Evolutionary conservation across 2,113 vertebrate species (phyloP).

Genomic region (Pagrus major): DNA sequence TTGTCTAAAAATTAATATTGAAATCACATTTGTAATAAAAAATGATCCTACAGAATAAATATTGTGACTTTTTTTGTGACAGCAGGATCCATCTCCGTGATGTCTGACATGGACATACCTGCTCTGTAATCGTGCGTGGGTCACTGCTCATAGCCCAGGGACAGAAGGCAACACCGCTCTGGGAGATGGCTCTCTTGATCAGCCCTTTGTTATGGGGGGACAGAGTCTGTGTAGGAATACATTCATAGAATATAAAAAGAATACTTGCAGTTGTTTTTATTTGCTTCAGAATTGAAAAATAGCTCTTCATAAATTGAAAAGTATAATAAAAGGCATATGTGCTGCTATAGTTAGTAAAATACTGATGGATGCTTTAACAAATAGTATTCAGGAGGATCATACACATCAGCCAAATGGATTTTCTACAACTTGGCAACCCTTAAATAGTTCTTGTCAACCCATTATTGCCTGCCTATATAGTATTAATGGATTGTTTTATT

Average conservation of each 20-base stretch:
- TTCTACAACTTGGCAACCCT: too few species aligned
- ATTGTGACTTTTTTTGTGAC: background rate
- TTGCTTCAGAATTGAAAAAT: background rate
- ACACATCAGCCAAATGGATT: background rate
- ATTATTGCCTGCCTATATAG: background rate
- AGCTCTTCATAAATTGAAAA: too few species aligned
- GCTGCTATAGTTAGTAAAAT: background rate
- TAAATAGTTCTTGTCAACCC: background rate
- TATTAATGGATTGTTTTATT: background rate
- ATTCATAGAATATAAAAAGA: background rate
- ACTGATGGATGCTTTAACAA: background rate
- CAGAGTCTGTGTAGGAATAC: constrained; percentile 78
- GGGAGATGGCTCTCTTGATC: constrained; percentile 89
- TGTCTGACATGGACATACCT: constrained; percentile 67
- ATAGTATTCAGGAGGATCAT: background rate
- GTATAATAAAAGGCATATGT: too few species aligned
- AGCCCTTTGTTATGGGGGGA: constrained; percentile 89
- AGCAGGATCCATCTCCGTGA: background rate
- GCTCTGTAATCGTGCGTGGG: constrained; percentile 81
- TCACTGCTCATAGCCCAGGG: constrained; percentile 87
- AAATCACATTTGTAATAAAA: background rate
- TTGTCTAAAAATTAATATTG: background rate
- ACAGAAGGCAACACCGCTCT: constrained; percentile 87
- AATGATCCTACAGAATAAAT: background rate
- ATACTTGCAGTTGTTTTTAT: background rate